Percentiles rank a stretch among this genome's conserved stretches.
Conservation (phyloP, 2,797 vertebrate genomes). For the Sebastes diaconus region DNA sequence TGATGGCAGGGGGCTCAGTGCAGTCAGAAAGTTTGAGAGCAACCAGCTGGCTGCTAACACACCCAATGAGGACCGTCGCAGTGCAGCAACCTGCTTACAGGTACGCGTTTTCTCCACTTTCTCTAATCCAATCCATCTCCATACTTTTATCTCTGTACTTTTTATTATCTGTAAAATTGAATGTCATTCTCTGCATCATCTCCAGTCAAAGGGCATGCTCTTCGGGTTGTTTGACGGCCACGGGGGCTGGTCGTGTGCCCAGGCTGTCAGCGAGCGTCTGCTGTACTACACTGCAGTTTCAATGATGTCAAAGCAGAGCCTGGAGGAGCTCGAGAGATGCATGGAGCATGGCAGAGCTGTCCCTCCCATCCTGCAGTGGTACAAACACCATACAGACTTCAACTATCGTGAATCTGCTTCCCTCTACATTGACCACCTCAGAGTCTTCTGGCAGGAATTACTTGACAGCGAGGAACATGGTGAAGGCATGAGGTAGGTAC, state of each 20-base stretch:
- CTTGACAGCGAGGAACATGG: slow-evolving; percentile 87
- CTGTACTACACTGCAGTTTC: slow-evolving; percentile 91
- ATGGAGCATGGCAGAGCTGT: slow-evolving; percentile 87
- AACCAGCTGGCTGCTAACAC: slow-evolving; percentile 92
- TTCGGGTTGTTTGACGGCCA: slow-evolving; percentile 97
- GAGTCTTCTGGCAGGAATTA: slow-evolving; percentile 95
- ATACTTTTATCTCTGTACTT: background rate
- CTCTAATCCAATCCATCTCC: background rate
- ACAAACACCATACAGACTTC: slow-evolving; percentile 88
- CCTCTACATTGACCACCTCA: slow-evolving; percentile 89
- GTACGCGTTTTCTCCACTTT: slow-evolving; percentile 21
- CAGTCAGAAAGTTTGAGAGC: slow-evolving; percentile 91
- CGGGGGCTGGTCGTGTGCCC: slow-evolving; percentile 91
- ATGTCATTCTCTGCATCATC: background rate
- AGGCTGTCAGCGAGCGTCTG: slow-evolving; percentile 92
- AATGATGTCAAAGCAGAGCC: slow-evolving; percentile 86
- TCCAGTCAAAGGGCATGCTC: slow-evolving; percentile 89
- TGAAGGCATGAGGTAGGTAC: slow-evolving; percentile 74
- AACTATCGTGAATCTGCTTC: slow-evolving; percentile 88
- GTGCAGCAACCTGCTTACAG: slow-evolving; percentile 89
- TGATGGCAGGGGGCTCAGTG: slow-evolving; percentile 77
- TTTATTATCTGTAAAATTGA: background rate
- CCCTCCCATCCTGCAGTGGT: slow-evolving; percentile 90
- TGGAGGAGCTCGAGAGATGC: slow-evolving; percentile 90
- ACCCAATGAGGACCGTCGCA: slow-evolving; percentile 91